Percentiles rank a stretch among this genome's conserved stretches.
phyloP scores from a whole-genome alignment of 2,888 invertebrate species.

The Galerucella calmariensis region DNA sequence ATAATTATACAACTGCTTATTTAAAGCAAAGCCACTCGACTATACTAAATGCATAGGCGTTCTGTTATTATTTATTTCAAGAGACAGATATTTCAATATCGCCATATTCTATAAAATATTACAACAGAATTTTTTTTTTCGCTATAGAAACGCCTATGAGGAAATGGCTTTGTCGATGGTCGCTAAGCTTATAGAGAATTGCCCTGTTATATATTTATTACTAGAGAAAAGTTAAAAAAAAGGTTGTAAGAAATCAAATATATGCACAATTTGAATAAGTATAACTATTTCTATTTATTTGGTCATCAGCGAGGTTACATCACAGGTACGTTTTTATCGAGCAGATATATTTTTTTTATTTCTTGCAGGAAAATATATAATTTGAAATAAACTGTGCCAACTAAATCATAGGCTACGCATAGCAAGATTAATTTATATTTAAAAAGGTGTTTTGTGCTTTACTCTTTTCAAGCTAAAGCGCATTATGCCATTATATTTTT shows the following conservation, averaged over 20 bases:
- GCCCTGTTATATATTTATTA: slow-evolving; percentile 59
- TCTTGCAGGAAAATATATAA: slow-evolving; percentile 20
- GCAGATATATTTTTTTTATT: slow-evolving; percentile 31
- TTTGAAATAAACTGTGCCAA: too few relatives aligned
- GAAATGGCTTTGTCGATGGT: slow-evolving; percentile 41
- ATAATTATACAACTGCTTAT: slow-evolving; percentile 39
- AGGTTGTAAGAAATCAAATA: slow-evolving; percentile 48
- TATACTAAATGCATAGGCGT: slow-evolving; percentile 10
- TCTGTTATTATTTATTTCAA: background rate
- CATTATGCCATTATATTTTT: too few relatives aligned
- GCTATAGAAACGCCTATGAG: background rate
- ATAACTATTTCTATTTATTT: slow-evolving; percentile 58
- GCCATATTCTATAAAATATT: slow-evolving; percentile 5
- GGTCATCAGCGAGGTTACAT: slow-evolving; percentile 62
- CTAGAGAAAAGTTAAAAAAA: slow-evolving; percentile 42
- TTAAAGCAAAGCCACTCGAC: slow-evolving; percentile 34
- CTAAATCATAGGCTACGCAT: too few relatives aligned
- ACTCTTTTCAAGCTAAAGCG: too few relatives aligned
- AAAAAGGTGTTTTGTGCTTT: too few relatives aligned
- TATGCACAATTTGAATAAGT: slow-evolving; percentile 45
- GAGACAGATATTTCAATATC: background rate
- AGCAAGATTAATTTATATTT: too few relatives aligned
- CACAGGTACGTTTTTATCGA: slow-evolving; percentile 60
- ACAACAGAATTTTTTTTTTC: background rate
- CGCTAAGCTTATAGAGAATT: slow-evolving; percentile 62